Evolutionary conservation across 1,140 invertebrate genomes (phyloP), one percentile per base, ranked within the genome.

Genomic region (Drosophila ohnishii): DNA sequence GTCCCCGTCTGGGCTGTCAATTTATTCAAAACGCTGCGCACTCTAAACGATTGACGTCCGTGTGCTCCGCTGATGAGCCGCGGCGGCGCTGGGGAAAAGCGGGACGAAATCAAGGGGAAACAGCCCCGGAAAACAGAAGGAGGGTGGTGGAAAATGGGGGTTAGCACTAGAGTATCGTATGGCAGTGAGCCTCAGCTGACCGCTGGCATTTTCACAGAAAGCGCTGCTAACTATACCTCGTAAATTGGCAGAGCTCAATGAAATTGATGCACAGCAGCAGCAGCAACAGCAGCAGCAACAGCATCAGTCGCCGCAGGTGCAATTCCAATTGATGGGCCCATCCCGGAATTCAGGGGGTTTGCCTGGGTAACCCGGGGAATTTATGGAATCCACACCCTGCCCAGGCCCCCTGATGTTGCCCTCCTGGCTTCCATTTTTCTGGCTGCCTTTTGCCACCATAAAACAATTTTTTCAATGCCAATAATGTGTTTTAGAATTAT

Each of bases 201-300:
- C 62, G 55, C 47, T 56, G 50, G 62, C 53, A 66, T 75, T 75
- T 75, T 75, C 42, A 25, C 48, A 58, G 73, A 75, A 64, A 64
- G 69, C 72, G 70, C 63, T 67, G 55, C 73, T 76, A 75, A 76
- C 73, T 75, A 67, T 76, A 40, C 53, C 53, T 72, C 69, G 69
- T 72, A 76, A 76, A 76, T 76, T 76, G 73, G 73, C 73, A 66
- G 53, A 75, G 72, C 72, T 75, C 62, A 66, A 75, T 75, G 55
- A 75, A 75, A 67, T 75, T 66, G 73, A 75, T 75, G 73, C 73
- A 75, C 59, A 58, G 16, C 70, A 64, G 14, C 47, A 45, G 51
- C 30, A 28, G n/a, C 39, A 67, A 10, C 28, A 47, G 30, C 42
- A 56, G 16, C 35, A 32, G 10, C 2, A 56, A 25, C 65, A 64